phyloP scores from a whole-genome alignment of 2,113 vertebrate genomes.

The Paradisaea rubra region DNA sequence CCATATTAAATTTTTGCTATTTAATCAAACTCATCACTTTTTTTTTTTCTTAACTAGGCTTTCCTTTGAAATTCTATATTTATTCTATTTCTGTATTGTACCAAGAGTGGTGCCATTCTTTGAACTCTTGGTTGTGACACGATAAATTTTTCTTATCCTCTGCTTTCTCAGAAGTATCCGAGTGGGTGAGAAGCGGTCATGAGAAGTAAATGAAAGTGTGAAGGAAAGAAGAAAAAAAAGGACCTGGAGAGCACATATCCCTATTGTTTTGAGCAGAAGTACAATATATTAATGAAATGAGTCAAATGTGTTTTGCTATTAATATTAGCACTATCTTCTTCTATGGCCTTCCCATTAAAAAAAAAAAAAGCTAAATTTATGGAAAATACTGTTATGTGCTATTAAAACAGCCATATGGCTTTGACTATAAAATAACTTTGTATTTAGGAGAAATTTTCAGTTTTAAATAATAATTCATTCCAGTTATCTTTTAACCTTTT shows the following conservation, averaged over 20 bases:
- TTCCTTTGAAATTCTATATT: background rate
- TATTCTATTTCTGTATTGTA: background rate
- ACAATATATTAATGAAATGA: background rate
- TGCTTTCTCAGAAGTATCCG: background rate
- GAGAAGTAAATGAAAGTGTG: background rate
- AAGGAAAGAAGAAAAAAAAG: background rate
- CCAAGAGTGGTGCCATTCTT: background rate
- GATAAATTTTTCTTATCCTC: background rate
- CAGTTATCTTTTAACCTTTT: background rate
- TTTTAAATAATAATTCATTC: background rate
- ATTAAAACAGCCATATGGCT: background rate
- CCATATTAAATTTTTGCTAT: background rate
- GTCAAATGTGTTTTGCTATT: background rate
- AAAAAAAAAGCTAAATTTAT: background rate
- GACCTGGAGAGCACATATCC: background rate
- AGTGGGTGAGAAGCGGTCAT: background rate
- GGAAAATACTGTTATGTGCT: background rate
- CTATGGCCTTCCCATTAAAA: accelerated
- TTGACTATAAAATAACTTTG: background rate
- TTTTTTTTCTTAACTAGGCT: background rate
- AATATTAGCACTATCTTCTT: background rate
- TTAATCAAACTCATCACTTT: background rate
- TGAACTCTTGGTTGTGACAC: background rate
- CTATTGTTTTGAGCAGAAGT: background rate
- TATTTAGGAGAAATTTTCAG: background rate